phyloP scores from a whole-genome alignment of 2,113 vertebrate genomes.

The Amblyornis subalaris region DNA sequence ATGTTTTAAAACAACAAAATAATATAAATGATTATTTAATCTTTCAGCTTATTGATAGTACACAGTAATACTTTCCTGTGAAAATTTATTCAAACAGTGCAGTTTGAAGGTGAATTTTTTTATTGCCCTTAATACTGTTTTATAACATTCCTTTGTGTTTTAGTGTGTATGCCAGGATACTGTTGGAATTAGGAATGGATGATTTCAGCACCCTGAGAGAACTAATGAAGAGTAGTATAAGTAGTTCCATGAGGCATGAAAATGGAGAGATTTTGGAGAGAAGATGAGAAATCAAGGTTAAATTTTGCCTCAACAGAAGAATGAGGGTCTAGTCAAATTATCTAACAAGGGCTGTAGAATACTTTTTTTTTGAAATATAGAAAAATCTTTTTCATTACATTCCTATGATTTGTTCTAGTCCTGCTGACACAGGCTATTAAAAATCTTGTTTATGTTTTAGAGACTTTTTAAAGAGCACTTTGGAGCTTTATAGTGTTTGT shows the following conservation, averaged over 20 bases:
- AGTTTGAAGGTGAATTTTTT: not conserved
- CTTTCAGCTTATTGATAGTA: not conserved
- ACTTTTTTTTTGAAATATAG: not conserved
- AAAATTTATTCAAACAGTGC: not conserved
- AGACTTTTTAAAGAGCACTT: slow-evolving; percentile 21
- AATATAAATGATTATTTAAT: not conserved
- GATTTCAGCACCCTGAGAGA: not conserved
- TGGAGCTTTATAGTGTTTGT: slow-evolving; percentile 28
- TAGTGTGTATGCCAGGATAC: not conserved
- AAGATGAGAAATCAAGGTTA: not conserved
- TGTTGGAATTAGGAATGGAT: not conserved
- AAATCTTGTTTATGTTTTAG: slow-evolving; percentile 31
- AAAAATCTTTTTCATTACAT: not conserved
- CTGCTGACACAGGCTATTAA: slow-evolving; percentile 36
- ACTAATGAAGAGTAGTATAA: not conserved
- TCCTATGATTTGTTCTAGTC: slow-evolving; percentile 4
- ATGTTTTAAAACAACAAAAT: not conserved
- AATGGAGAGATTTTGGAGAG: not conserved
- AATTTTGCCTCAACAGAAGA: not conserved
- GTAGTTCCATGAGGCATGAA: not conserved
- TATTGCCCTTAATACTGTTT: not conserved
- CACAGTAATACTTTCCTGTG: not conserved
- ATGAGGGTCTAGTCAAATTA: not conserved
- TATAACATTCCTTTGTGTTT: not conserved
- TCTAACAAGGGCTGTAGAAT: not conserved